Percentiles rank a stretch among this genome's conserved stretches.
phyloP scores from a whole-genome alignment of 2,888 invertebrate genomes.

The Drosophila peninsularis region DNA sequence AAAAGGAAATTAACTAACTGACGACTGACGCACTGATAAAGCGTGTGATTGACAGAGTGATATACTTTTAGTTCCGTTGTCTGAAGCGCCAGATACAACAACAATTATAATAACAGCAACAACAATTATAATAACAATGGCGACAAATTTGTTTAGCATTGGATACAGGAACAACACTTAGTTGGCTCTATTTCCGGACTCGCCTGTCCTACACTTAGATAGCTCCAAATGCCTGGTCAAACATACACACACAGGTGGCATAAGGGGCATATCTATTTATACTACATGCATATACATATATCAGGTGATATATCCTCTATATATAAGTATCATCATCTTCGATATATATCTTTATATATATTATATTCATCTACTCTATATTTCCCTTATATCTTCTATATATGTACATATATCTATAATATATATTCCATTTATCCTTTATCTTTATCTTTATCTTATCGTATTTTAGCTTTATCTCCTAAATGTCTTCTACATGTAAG shows the following conservation, averaged over 20 bases:
- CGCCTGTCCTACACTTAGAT: neutral
- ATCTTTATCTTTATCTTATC: no score
- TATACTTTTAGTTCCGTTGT: slow-evolving; percentile 33
- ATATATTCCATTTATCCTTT: no score
- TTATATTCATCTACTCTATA: no score
- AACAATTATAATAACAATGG: neutral
- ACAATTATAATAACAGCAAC: neutral
- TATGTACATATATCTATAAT: no score
- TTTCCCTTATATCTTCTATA: no score
- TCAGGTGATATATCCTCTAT: no score
- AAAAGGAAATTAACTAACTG: slow-evolving; percentile 32
- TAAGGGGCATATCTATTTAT: neutral
- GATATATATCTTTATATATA: no score
- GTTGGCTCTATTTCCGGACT: slow-evolving; percentile 12
- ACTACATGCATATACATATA: neutral
- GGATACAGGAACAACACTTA: slow-evolving; percentile 7
- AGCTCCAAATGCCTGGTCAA: neutral
- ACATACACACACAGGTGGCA: neutral
- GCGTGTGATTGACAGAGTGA: slow-evolving; percentile 21
- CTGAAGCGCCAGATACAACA: slow-evolving; percentile 11
- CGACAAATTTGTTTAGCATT: slow-evolving; percentile 36
- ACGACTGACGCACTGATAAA: slow-evolving; percentile 7
- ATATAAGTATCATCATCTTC: no score
- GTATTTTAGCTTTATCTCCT: no score
- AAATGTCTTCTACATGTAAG: no score